Base-by-base conservation (phyloP, 1,140 invertebrate genomes). In the Bacillus rossius region DNA sequence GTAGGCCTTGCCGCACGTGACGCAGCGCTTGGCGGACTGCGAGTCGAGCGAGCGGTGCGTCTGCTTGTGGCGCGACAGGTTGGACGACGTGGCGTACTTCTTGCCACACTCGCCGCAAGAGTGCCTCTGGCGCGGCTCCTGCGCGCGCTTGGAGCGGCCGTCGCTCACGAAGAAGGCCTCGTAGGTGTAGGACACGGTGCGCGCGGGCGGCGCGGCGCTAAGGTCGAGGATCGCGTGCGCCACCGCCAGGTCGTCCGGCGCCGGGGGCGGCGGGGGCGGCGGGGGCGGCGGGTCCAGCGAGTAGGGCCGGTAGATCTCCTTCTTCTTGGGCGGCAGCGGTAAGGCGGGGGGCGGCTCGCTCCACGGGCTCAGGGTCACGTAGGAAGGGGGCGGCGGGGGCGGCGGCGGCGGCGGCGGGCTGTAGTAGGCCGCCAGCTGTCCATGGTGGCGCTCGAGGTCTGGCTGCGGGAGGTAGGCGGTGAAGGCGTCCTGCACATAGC, bases 71-170 rank as follows among this genome's bases (percentile, higher is more conserved):
- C 95, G 83, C 14, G 94, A 96, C 43, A 98, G 78, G 71, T 98
- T 98, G 8, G 92, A 95, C 0, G 92, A 95, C 0, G 95, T 97
- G 0, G 95, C 95, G 72, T 98, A 98, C 63, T 94, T 86, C 67
- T 98, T 98, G 38, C 95, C 94, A 73, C 95, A 98, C 67, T 98
- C 95, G 45, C 85, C 88, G 75, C 97, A 99, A 1, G 90, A 92
- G 75, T 97, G 98, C 42, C 90, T 85, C 34, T 77, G 47, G 40
- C 51, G 59, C 37, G 45, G 54, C 14, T 59, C 49, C 5, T 10
- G 10, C 10, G 5, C 10, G 5, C 10, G 4, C 29, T 34, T 34
- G 29, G 29, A 34, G 29, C 29, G 29, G 10, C 29, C 29, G 29
- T 34, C 29, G 29, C 29, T 34, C 5, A 96, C 89, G 73, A 96